phyloP scores from a whole-genome alignment of 1,140 invertebrate species.

The Pseudomyrmex gracilis region DNA sequence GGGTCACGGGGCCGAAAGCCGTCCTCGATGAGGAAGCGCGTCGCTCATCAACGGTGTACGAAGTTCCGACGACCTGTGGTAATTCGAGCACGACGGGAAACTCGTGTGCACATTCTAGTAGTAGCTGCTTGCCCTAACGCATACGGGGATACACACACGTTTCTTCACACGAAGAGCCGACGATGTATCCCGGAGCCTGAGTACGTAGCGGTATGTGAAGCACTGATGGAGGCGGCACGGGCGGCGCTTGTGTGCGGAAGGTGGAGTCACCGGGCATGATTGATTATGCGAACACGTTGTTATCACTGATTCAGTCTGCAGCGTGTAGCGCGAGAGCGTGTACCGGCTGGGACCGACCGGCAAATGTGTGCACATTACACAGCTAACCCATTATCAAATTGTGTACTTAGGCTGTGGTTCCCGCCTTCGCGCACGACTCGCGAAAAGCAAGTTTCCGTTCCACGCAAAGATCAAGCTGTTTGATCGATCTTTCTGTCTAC shows the following conservation, averaged over 20 bases:
- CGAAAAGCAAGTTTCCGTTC: slow-evolving; percentile 42
- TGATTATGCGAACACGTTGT: slow-evolving; percentile 80
- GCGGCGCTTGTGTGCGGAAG: slow-evolving; percentile 48
- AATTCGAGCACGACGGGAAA: slow-evolving; percentile 34
- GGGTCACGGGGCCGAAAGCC: not conserved
- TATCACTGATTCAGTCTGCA: slow-evolving; percentile 79
- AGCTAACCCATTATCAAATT: slow-evolving; percentile 83
- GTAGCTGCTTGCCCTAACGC: slow-evolving; percentile 44
- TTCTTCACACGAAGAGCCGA: not conserved
- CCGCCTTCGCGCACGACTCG: slow-evolving; percentile 75
- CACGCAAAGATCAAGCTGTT: not conserved
- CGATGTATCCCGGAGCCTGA: not conserved
- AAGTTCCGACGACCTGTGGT: slow-evolving; percentile 3
- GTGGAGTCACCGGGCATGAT: slow-evolving; percentile 75
- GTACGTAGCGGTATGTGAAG: slow-evolving; percentile 32
- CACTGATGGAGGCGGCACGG: slow-evolving; percentile 14
- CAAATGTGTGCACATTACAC: slow-evolving; percentile 79
- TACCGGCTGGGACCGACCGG: slow-evolving; percentile 52
- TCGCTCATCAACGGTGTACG: not conserved
- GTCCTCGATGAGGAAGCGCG: not conserved
- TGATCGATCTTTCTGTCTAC: not conserved
- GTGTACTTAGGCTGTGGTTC: slow-evolving; percentile 77
- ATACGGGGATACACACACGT: not conserved
- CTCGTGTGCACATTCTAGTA: slow-evolving; percentile 25
- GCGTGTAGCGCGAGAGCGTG: slow-evolving; percentile 68